Conservation (phyloP, 2,797 vertebrate species). For the Gymnopithys bicolor region DNA sequence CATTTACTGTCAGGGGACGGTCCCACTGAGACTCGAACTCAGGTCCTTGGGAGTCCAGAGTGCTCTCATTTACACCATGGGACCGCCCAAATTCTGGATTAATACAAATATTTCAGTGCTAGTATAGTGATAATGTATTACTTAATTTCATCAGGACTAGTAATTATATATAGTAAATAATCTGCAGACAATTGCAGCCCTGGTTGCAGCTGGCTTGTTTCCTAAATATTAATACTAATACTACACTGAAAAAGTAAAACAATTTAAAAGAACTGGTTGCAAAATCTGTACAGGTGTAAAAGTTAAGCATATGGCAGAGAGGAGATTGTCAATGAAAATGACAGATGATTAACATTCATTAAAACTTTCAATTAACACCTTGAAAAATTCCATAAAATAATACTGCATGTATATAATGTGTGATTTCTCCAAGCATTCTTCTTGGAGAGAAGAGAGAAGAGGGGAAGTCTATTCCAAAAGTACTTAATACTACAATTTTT, state of each 20-base stretch:
- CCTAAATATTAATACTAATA: slow-evolving; percentile 78
- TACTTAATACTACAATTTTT: slow-evolving; percentile 37
- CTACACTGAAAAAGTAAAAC: slow-evolving; percentile 68
- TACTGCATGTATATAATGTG: slow-evolving; percentile 75
- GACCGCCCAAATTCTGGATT: neutral
- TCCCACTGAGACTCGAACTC: no score
- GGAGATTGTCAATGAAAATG: slow-evolving; percentile 75
- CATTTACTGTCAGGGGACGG: no score
- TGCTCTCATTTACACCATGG: no score
- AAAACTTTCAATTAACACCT: slow-evolving; percentile 83
- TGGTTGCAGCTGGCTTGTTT: slow-evolving; percentile 69
- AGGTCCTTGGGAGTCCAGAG: no score
- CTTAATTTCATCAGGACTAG: neutral
- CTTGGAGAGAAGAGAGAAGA: no score
- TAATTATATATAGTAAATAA: slow-evolving; percentile 15
- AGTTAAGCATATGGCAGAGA: slow-evolving; percentile 77
- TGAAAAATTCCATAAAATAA: slow-evolving; percentile 71
- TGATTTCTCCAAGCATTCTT: slow-evolving; percentile 61
- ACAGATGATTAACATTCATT: slow-evolving; percentile 81
- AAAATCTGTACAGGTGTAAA: slow-evolving; percentile 77
- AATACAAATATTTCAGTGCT: neutral
- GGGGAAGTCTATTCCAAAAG: neutral
- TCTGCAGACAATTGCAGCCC: slow-evolving; percentile 10
- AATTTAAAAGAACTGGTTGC: slow-evolving; percentile 65
- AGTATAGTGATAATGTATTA: neutral